Evolutionary conservation across 2,113 vertebrate species (phyloP).

Genomic region (Melanerpes aurifrons): DNA sequence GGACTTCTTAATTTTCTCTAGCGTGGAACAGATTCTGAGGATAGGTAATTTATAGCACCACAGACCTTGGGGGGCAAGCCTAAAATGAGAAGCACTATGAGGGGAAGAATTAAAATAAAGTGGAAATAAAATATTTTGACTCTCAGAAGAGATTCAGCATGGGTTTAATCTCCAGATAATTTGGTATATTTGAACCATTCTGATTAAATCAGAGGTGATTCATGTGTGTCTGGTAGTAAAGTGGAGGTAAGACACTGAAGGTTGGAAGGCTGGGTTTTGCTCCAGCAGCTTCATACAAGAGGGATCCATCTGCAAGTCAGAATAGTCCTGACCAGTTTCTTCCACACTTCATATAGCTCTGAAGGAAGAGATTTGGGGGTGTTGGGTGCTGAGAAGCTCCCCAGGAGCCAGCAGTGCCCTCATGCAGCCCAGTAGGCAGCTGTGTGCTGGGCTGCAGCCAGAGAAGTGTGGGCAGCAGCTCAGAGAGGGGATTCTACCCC

Average conservation of each 20-base stretch:
- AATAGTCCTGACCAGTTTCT: not conserved
- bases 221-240: not conserved
- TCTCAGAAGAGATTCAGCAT: not conserved
- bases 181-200: not conserved
- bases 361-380: no score
- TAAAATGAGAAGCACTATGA: not conserved
- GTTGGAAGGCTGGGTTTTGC: not conserved
- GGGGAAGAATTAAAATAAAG: not conserved
- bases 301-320: not conserved
- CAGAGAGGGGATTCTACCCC: no score
- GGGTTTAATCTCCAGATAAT: not conserved
- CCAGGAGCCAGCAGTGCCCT: no score
- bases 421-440: no score
- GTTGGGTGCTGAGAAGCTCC: no score
- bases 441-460: no score
- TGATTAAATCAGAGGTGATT: not conserved
- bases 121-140: conserved; percentile 7
- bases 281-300: not conserved
- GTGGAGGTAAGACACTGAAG: not conserved
- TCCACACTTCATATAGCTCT: not conserved
- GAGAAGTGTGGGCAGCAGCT: no score
- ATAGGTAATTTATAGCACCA: not conserved
- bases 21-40: accelerated
- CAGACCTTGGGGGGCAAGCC: not conserved
- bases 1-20: not conserved